A percentile compares a stretch with the other conserved stretches of the same genome.
These are phyloP conservation scores for Noctua pronuba DNA, from an alignment of 2,888 invertebrate species.

Conservation along the genomic window DNA sequence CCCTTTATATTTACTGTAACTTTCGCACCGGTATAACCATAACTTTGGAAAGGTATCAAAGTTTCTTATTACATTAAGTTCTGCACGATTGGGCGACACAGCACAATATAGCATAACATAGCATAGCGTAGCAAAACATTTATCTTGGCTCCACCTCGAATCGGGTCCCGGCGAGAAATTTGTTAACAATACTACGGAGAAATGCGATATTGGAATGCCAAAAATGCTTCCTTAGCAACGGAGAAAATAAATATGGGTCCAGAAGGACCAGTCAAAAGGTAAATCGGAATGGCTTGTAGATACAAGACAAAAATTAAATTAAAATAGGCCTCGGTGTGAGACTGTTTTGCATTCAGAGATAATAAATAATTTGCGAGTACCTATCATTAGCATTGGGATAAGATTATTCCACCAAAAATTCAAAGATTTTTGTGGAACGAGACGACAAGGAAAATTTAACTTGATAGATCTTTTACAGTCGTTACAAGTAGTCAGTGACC, in stretches of 20 bases:
- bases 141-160: conserved; percentile 43
- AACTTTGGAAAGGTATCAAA: conserved; percentile 48
- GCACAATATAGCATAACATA: conserved; percentile 22
- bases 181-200: conserved; percentile 62
- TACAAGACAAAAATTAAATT: too few relatives aligned
- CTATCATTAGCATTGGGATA: too few relatives aligned
- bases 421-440: too few relatives aligned
- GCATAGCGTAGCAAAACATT: conserved; percentile 44
- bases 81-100: conserved; percentile 61
- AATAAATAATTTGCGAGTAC: neutral
- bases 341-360: neutral
- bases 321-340: neutral
- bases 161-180: conserved; percentile 44
- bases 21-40: conserved; percentile 51
- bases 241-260: neutral
- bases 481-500: neutral
- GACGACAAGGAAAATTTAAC: neutral
- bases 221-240: conserved; percentile 39
- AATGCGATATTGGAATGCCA: conserved; percentile 60
- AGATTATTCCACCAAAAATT: too few relatives aligned
- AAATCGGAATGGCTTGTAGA: neutral
- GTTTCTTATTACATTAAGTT: conserved; percentile 66
- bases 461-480: neutral
- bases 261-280: conserved; percentile 16
- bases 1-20: conserved; percentile 51